These are phyloP conservation scores for Suricata suricatta DNA, from an alignment of 2,113 vertebrate species.

Conservation along the genomic window DNA sequence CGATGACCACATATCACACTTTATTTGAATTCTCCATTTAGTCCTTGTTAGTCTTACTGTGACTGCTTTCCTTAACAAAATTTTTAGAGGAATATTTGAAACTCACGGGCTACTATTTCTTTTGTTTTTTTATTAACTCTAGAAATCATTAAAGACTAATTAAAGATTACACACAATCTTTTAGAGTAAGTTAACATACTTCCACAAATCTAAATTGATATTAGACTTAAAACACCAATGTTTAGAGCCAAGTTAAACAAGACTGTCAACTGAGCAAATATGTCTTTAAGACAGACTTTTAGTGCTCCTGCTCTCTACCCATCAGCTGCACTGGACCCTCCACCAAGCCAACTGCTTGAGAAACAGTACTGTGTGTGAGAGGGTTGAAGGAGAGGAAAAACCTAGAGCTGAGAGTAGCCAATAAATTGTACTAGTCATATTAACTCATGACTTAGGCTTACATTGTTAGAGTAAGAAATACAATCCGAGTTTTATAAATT, in stretches of 20 bases:
- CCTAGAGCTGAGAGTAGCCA: not conserved
- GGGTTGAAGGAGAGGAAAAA: not conserved
- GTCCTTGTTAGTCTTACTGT: not conserved
- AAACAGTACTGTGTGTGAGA: not conserved
- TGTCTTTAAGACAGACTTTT: not conserved
- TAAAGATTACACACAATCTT: not conserved
- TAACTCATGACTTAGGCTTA: not conserved
- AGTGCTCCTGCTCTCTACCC: not conserved
- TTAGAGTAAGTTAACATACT: not conserved
- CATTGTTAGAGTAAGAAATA: not conserved
- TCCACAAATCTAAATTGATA: not conserved
- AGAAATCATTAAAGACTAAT: not conserved
- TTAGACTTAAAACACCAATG: not conserved
- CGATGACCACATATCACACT: not conserved
- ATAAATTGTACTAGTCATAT: not conserved
- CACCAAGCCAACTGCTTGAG: not conserved
- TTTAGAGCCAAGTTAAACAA: not conserved
- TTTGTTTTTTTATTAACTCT: not conserved
- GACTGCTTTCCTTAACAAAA: not conserved
- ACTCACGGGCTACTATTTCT: not conserved
- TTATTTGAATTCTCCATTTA: not conserved
- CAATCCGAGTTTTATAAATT: not conserved
- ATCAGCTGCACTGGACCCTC: not conserved
- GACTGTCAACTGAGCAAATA: not conserved
- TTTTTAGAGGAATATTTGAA: constrained; percentile 34